phyloP scores from a whole-genome alignment of 2,113 vertebrate species.

The Carassius carassius region DNA sequence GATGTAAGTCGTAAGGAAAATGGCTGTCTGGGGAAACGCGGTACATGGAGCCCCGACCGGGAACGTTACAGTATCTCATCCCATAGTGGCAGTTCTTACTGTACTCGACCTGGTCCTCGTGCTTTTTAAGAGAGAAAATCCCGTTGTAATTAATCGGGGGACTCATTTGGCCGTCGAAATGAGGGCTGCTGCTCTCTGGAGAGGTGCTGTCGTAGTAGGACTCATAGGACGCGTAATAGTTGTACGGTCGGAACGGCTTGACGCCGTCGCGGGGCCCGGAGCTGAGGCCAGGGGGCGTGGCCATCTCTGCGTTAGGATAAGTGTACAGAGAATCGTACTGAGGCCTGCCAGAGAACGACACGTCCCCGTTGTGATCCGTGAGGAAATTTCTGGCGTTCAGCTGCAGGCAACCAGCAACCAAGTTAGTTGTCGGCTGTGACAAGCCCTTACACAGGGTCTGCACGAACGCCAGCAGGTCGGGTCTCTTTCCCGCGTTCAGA shows the following conservation, averaged over 20 bases:
- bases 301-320: conserved; percentile 88
- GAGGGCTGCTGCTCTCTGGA: conserved; percentile 90
- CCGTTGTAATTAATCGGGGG: conserved; percentile 98
- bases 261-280: conserved; percentile 83
- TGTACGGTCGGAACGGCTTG: conserved; percentile 94
- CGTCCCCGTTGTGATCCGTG: conserved; percentile 90
- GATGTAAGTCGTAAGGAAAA: conserved; percentile 97
- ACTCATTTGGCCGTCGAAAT: conserved; percentile 92
- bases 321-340: conserved; percentile 90
- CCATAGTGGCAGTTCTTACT: conserved; percentile 94
- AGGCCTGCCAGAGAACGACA: conserved; percentile 83
- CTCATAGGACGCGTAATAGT: conserved; percentile 91
- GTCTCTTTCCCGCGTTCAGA: conserved; percentile 92
- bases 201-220: conserved; percentile 94
- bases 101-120: conserved; percentile 95
- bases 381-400: conserved; percentile 96
- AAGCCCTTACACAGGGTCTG: conserved; percentile 98
- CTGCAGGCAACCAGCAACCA: conserved; percentile 98
- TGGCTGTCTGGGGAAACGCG: conserved; percentile 92
- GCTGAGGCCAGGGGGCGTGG: conserved; percentile 86
- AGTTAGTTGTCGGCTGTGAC: conserved; percentile 98
- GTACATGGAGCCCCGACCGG: conserved; percentile 93
- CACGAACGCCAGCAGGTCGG: conserved; percentile 94
- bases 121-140: conserved; percentile 98
- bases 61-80: conserved; percentile 95